Base-by-base conservation (phyloP, 2,888 invertebrate species). In the Mythimna pallens region DNA sequence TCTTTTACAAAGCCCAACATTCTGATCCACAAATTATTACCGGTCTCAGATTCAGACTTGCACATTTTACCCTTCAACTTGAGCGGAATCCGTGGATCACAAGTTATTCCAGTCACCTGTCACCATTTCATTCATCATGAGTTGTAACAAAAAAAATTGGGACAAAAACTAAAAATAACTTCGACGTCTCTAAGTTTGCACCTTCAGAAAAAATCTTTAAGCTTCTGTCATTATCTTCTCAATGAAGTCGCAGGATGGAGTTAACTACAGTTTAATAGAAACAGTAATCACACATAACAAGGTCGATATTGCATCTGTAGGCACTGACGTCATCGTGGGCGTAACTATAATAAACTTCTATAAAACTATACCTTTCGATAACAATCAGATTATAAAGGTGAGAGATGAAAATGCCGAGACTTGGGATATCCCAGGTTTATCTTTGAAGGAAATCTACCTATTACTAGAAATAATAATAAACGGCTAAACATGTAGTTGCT, bases 301-400 rank as follows among this genome's bases (percentile, higher is more conserved):
- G 80, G 80, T 74, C 58, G 2, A 12, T 54, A 65, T 55, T 65
- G 66, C 55, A 70, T 82, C 67, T 73, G 40, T 59, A 43, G 47
- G 40, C 47, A 70, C 34, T 73, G 58, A 34, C 70, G 67, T 80
- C 80, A 82, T 73, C 52, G 17, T 47, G 43, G 83, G 75, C 61
- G 74, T 80, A 43, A 57, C 63, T 52, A 55, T 65, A 59, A n/a
- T 34, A 52, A 54, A 1, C 36, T 30, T 40, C 25, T 65, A 73
- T 79, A 52, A 65, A 54, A 65, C 25, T 12, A 66, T 57, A 17
- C 20, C 59, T 55, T 30, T 67, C 10, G 64, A 80, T 78, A 70
- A 73, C 12, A 25, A 80, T 82, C 59, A 8, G 5, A 43, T 58
- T 55, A 4, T 54, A 70, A 62, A 67, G 73, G 73, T 71, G 47